These are phyloP conservation scores for Synergus laeviventris DNA, from an alignment of 2,888 invertebrate genomes.

Conservation along the genomic window DNA sequence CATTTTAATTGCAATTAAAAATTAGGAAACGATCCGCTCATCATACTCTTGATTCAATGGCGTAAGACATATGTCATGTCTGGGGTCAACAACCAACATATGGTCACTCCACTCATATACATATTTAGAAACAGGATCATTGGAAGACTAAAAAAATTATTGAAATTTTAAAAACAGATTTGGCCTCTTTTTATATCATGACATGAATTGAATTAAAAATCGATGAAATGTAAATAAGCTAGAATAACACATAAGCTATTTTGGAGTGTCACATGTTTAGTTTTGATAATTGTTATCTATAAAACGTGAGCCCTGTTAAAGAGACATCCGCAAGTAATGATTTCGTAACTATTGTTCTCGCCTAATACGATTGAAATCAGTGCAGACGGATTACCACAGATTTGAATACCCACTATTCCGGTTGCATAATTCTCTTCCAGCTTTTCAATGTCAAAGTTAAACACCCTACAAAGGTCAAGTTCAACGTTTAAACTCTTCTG, in stretches of 20 bases:
- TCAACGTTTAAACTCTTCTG: background rate
- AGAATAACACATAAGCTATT: no score
- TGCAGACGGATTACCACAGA: background rate
- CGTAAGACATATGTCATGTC: background rate
- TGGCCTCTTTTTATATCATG: background rate
- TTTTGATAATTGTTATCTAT: background rate
- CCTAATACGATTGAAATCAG: background rate
- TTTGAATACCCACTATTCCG: conserved; percentile 28
- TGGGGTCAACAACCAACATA: conserved; percentile 22
- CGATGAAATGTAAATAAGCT: background rate
- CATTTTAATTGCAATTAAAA: conserved; percentile 37
- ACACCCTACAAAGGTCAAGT: conserved; percentile 2
- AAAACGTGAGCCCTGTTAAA: background rate
- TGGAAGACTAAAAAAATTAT: background rate
- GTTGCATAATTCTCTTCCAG: conserved; percentile 24
- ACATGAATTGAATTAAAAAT: background rate
- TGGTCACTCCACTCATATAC: background rate
- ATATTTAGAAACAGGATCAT: background rate
- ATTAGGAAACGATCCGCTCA: background rate
- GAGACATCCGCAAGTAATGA: background rate
- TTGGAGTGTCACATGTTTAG: background rate
- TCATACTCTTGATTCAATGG: conserved; percentile 14
- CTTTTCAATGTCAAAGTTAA: conserved; percentile 14
- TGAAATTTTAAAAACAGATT: background rate
- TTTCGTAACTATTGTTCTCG: conserved; percentile 11